Conservation (phyloP, 2,113 vertebrate species). For the Daphoenositta chrysoptera region DNA sequence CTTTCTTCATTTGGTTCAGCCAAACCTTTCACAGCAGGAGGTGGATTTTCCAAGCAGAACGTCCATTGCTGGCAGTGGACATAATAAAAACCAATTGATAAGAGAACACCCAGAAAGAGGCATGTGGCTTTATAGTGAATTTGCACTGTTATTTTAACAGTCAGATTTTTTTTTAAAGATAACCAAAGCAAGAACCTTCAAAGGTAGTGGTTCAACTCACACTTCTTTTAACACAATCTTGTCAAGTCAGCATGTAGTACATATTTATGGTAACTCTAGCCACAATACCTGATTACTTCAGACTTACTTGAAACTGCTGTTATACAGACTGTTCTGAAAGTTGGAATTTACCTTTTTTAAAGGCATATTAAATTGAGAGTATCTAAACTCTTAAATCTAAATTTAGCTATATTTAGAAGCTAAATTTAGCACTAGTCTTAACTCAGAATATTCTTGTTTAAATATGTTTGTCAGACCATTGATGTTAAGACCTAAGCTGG, state of each 20-base stretch:
- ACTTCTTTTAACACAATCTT: background rate
- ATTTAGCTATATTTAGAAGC: slow-evolving; percentile 1
- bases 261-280: background rate
- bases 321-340: slow-evolving; percentile 25
- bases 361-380: background rate
- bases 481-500: slow-evolving; percentile 33
- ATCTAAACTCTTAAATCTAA: background rate
- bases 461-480: slow-evolving; percentile 46
- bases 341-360: background rate
- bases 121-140: background rate
- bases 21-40: background rate
- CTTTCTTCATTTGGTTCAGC: slow-evolving; percentile 15
- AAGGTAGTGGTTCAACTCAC: background rate
- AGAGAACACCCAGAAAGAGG: background rate
- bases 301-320: slow-evolving; percentile 18
- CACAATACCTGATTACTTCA: background rate
- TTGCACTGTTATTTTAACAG: slow-evolving; percentile 15
- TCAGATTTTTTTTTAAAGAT: background rate
- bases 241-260: background rate
- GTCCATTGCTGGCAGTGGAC: slow-evolving; percentile 40
- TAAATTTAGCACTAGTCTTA: slow-evolving; percentile 30
- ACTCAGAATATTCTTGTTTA: slow-evolving; percentile 56
- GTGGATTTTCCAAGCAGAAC: background rate
- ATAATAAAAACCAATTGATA: background rate
- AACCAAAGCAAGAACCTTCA: slow-evolving; percentile 53